phyloP scores from a whole-genome alignment of 2,113 vertebrate genomes.

The Loxodonta africana region DNA sequence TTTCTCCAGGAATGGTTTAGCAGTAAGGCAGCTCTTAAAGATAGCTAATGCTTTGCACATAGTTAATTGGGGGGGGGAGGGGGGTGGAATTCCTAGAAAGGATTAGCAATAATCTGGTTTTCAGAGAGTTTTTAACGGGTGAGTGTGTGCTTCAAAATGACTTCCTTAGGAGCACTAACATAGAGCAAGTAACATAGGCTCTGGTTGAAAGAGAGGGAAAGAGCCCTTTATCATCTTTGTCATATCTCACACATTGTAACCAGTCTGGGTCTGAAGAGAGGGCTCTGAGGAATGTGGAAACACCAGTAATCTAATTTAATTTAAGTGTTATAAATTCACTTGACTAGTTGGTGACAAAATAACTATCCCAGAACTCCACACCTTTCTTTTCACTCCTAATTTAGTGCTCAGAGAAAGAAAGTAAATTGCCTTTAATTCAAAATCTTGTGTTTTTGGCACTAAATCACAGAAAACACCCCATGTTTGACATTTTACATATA shows the following conservation, averaged over 20 bases:
- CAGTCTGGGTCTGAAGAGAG: neutral
- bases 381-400: neutral
- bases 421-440: slow-evolving; percentile 39
- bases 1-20: neutral
- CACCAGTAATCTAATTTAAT: neutral
- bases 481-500: slow-evolving; percentile 23
- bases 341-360: neutral
- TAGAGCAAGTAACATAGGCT: neutral
- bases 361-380: neutral
- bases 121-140: neutral
- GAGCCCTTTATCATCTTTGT: neutral
- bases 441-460: slow-evolving; percentile 45
- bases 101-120: neutral
- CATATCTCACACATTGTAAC: neutral
- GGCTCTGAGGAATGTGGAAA: neutral
- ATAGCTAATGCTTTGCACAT: neutral
- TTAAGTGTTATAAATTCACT: neutral
- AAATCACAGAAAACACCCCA: neutral
- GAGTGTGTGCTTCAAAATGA: neutral
- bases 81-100: neutral
- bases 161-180: neutral
- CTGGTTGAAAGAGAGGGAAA: neutral
- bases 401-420: neutral
- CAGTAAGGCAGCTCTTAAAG: neutral
- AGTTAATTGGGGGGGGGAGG: neutral